A percentile compares a stretch with the other conserved stretches of the same genome.
Evolutionary conservation across 2,888 invertebrate species (phyloP).

Genomic region (Tribolium freemani): DNA sequence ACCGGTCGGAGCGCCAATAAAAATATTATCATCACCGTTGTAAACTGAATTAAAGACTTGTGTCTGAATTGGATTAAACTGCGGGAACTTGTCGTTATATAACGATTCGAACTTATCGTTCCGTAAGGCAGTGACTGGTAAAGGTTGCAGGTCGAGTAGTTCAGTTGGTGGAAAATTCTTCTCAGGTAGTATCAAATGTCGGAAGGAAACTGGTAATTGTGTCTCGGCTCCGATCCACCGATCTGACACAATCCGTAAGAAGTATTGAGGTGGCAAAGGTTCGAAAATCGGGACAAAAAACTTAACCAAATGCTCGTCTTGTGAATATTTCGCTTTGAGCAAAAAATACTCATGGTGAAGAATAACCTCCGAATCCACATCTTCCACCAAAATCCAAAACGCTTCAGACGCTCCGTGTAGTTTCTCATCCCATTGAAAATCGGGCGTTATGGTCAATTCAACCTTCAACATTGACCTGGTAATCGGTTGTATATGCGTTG

Average conservation of each 20-base stretch:
- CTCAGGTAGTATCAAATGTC: slow-evolving; percentile 97
- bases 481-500: slow-evolving; percentile 98
- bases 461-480: slow-evolving; percentile 93
- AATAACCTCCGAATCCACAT: slow-evolving; percentile 90
- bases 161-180: slow-evolving; percentile 99
- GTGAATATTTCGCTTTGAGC: slow-evolving; percentile 92
- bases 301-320: slow-evolving; percentile 96
- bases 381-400: slow-evolving; percentile 91
- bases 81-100: slow-evolving; percentile 88
- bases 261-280: slow-evolving; percentile 98
- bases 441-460: slow-evolving; percentile 97
- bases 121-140: slow-evolving; percentile 93
- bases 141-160: slow-evolving; percentile 94
- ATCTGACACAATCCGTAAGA: slow-evolving; percentile 90
- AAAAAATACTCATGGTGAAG: slow-evolving; percentile 95
- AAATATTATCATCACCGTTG: slow-evolving; percentile 98
- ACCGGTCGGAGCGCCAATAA: slow-evolving; percentile 93
- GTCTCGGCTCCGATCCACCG: slow-evolving; percentile 97
- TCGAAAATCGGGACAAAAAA: slow-evolving; percentile 99
- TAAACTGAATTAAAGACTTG: slow-evolving; percentile 99
- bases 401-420: slow-evolving; percentile 85
- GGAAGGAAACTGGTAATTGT: slow-evolving; percentile 95
- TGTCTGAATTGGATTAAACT: slow-evolving; percentile 99
- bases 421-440: slow-evolving; percentile 99
- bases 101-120: slow-evolving; percentile 89